A percentile compares a stretch with the other conserved stretches of the same genome.
phyloP scores from a whole-genome alignment of 2,113 vertebrate genomes.

The Microcebus lehilahytsara region DNA sequence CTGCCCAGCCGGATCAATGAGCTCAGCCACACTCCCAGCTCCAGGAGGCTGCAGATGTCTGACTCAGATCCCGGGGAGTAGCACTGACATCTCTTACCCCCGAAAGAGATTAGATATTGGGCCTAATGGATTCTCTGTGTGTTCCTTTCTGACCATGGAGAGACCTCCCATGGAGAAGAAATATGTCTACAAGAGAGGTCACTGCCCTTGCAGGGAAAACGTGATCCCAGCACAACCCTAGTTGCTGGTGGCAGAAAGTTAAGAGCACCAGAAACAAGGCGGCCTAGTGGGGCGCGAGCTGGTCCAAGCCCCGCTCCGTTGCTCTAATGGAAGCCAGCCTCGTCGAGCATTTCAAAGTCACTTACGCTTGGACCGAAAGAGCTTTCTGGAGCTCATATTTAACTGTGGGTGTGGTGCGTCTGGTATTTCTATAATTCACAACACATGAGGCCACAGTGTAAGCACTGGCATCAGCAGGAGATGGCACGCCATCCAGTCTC shows the following conservation, averaged over 20 bases:
- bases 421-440: constrained; percentile 62
- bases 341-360: not conserved
- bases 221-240: not conserved
- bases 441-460: constrained; percentile 27
- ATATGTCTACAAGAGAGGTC: not conserved
- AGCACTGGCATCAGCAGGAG: constrained; percentile 22
- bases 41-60: not conserved
- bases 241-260: not conserved
- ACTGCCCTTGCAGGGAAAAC: not conserved
- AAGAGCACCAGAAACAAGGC: not conserved
- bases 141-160: not conserved
- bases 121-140: constrained; percentile 40
- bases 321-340: not conserved
- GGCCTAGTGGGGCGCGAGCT: not conserved
- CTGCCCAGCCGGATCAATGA: not conserved
- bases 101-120: not conserved
- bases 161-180: constrained; percentile 44
- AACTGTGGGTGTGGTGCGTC: constrained; percentile 58
- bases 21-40: not conserved
- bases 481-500: not conserved
- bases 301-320: rapidly evolving
- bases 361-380: not conserved
- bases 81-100: not conserved
- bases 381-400: constrained; percentile 9
- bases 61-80: not conserved